Conservation (phyloP, 1,140 invertebrate genomes). For the Drosophila navojoa region DNA sequence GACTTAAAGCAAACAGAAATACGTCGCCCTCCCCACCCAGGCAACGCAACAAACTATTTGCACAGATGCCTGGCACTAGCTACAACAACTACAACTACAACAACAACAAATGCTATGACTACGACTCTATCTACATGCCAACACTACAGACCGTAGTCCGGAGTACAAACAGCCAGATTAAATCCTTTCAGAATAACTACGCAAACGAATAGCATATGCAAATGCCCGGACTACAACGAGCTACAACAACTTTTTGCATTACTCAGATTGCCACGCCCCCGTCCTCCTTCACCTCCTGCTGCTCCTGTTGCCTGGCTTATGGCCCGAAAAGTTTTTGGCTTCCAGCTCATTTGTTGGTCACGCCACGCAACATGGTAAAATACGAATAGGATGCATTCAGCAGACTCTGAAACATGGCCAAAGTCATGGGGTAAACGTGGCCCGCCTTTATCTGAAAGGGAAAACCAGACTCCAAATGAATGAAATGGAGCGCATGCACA, state of each 20-base stretch:
- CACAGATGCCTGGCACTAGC: slow-evolving; percentile 12
- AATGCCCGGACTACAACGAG: slow-evolving; percentile 56
- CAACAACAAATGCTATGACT: slow-evolving; percentile 7
- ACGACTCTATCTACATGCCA: slow-evolving; percentile 22
- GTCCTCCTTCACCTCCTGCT: neutral
- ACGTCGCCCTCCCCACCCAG: neutral
- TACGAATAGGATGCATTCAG: slow-evolving; percentile 81
- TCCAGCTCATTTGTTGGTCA: slow-evolving; percentile 76
- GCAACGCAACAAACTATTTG: slow-evolving; percentile 42
- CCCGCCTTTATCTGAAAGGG: slow-evolving; percentile 72
- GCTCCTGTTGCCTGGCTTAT: neutral
- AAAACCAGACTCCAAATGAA: slow-evolving; percentile 50
- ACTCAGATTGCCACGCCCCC: slow-evolving; percentile 63
- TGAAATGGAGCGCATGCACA: slow-evolving; percentile 73
- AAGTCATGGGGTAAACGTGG: slow-evolving; percentile 82
- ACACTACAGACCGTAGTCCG: slow-evolving; percentile 22
- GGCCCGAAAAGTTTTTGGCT: slow-evolving; percentile 58
- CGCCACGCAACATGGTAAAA: slow-evolving; percentile 78
- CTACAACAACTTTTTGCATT: slow-evolving; percentile 72
- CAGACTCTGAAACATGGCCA: slow-evolving; percentile 81
- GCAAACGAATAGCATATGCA: slow-evolving; percentile 69
- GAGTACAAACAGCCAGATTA: slow-evolving; percentile 66
- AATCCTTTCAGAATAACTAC: slow-evolving; percentile 74
- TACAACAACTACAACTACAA: slow-evolving; percentile 12
- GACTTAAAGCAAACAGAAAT: slow-evolving; percentile 36